Evolutionary conservation across 2,113 vertebrate species (phyloP), one percentile per base, ranked within the genome.

Genomic region (Cichladusa arquata): DNA sequence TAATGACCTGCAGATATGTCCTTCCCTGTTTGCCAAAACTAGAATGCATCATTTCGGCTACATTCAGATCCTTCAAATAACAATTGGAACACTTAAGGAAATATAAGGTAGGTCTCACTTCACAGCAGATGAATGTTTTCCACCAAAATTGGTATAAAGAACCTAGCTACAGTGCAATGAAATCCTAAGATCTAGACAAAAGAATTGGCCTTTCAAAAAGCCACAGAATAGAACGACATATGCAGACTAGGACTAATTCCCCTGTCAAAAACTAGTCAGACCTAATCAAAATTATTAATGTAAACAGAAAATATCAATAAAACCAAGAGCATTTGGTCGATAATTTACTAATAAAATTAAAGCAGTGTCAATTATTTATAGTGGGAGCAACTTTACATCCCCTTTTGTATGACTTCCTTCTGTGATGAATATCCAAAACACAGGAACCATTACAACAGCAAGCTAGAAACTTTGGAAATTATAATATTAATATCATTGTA

Each of bases 1-100:
- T 47, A 19, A 69, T 40, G 26, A 53, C 25, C 31, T 0, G 1
- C 8, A 22, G 5, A 31, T 1, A 7, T 6, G 2, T 1, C 18
- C 47, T 40, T 42, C 7, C 9, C 14, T 34, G 2, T 51, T 72
- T 69, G 31, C 50, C 3, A 73, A 64, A 77, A 56, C 4, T 11
- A 14, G 24, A 86, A n/a, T 17, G 24, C 2, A 1, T 9, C 3
- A 7, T 22, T 73, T 78, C 19, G 58, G 51, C 19, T 54, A 36
- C 22, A 7, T 42, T 77, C 19, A 38, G 19, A 15, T 36, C 47
- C 48, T 40, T 44, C 31, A 70, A 57, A 25, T 8, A 44, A 25
- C n/a, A 77, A 20, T 1, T 13, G 22, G 8, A 90, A 73, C 13
- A 29, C 4, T 65, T 45, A 56, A 31, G 38, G 19, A 22, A 5